Evolutionary conservation across 1,140 invertebrate species (phyloP).

Genomic region (Drosophila orosa): DNA sequence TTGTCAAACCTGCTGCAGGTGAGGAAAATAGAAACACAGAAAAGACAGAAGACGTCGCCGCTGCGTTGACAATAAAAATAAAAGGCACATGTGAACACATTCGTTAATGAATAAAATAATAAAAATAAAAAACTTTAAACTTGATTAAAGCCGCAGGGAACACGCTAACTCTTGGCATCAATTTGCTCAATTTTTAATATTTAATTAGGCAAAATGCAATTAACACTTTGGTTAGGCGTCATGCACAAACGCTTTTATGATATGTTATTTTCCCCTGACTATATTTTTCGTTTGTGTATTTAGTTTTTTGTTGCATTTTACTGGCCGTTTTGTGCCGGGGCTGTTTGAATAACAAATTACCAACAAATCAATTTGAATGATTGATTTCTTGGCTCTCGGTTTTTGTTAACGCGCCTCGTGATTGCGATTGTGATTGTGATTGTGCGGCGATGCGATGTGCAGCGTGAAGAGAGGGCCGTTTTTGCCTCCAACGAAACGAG

Average conservation of each 20-base stretch:
- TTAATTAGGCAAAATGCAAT: conserved; percentile 75
- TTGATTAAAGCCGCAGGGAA: conserved; percentile 58
- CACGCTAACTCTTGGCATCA: conserved; percentile 44
- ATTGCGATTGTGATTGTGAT: conserved; percentile 30
- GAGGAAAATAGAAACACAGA: conserved; percentile 56
- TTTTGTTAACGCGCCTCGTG: conserved; percentile 53
- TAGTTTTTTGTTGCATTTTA: conserved; percentile 59
- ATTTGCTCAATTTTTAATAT: conserved; percentile 75
- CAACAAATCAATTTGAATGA: conserved; percentile 79
- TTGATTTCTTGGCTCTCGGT: conserved; percentile 75
- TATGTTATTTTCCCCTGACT: conserved; percentile 24
- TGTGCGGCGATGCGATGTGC: conserved; percentile 19
- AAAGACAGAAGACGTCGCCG: conserved; percentile 47
- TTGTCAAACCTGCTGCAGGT: conserved; percentile 71
- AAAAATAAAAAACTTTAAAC: conserved; percentile 39
- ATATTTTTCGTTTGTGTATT: conserved; percentile 37
- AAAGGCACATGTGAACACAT: conserved; percentile 16
- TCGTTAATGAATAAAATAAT: conserved; percentile 11
- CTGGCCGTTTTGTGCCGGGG: conserved; percentile 43
- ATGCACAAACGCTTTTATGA: conserved; percentile 41
- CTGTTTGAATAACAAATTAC: conserved; percentile 79
- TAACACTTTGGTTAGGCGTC: conserved; percentile 68
- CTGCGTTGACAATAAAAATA: conserved; percentile 66
- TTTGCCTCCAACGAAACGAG: conserved; percentile 36
- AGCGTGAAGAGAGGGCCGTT: conserved; percentile 42